phyloP scores from a whole-genome alignment of 1,140 invertebrate species.

The Harlomillsia oculata region DNA sequence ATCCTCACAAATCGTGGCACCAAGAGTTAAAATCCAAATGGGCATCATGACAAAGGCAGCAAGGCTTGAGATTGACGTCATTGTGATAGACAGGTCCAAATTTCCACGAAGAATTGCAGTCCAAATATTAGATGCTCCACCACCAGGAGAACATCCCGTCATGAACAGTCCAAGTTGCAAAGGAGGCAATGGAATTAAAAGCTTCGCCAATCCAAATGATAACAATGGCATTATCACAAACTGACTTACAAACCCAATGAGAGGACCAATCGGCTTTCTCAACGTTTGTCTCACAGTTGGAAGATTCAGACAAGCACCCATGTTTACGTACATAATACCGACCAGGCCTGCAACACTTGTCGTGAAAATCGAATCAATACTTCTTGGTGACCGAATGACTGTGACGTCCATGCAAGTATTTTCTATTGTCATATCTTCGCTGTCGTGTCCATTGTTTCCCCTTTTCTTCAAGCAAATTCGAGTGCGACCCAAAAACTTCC shows the following conservation, averaged over 20 bases:
- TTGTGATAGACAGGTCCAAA: constrained; percentile 77
- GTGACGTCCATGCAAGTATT: constrained; percentile 43
- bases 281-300: constrained; percentile 58
- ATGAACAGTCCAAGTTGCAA: constrained; percentile 74
- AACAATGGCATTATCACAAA: constrained; percentile 86
- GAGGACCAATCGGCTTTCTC: constrained; percentile 64
- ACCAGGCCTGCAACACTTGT: constrained; percentile 67
- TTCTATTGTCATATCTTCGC: constrained; percentile 8
- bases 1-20: constrained; percentile 60
- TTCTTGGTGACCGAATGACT: constrained; percentile 51
- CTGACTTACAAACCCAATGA: constrained; percentile 71
- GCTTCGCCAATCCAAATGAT: constrained; percentile 60
- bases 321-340: constrained; percentile 79
- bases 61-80: constrained; percentile 82
- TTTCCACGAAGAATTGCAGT: constrained; percentile 77
- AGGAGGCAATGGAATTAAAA: constrained; percentile 60
- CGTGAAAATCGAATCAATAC: constrained; percentile 68
- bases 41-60: constrained; percentile 85
- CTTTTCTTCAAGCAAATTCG: constrained; percentile 37
- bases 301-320: constrained; percentile 82
- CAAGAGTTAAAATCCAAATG: constrained; percentile 83
- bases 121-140: constrained; percentile 92
- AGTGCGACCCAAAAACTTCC: constrained; percentile 53
- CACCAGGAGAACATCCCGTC: constrained; percentile 79
- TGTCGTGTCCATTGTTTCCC: constrained; percentile 20